Conservation (phyloP, 2,113 vertebrate genomes). For the Syrrhaptes paradoxus region DNA sequence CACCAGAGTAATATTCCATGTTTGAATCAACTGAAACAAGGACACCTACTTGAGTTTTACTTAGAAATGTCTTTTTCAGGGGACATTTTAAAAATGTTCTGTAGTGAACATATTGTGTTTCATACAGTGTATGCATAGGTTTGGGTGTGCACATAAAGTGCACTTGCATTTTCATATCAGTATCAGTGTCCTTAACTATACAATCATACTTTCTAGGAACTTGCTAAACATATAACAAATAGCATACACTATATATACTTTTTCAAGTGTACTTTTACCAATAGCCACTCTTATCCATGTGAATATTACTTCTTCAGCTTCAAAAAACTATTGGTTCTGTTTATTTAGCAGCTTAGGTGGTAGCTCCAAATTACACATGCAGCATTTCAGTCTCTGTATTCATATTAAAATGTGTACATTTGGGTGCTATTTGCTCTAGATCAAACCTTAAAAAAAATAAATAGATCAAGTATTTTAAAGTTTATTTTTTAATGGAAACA, state of each 20-base stretch:
- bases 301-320: not conserved
- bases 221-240: not conserved
- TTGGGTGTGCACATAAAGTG: not conserved
- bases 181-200: not conserved
- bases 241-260: not conserved
- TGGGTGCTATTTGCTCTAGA: not conserved
- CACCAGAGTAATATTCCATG: not conserved
- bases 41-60: not conserved
- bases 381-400: not conserved
- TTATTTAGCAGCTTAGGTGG: not conserved
- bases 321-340: not conserved
- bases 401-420: not conserved
- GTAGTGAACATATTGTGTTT: accelerated
- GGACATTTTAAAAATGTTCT: not conserved
- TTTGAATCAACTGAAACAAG: not conserved
- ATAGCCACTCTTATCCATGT: not conserved
- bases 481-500: not conserved
- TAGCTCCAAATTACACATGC: accelerated
- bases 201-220: not conserved
- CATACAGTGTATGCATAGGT: accelerated
- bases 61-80: not conserved
- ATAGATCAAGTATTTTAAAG: not conserved
- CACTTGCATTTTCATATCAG: not conserved
- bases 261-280: not conserved
- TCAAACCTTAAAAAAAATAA: not conserved